These are phyloP conservation scores for Myopa testacea DNA, from an alignment of 2,888 invertebrate genomes.

Conservation along the genomic window DNA sequence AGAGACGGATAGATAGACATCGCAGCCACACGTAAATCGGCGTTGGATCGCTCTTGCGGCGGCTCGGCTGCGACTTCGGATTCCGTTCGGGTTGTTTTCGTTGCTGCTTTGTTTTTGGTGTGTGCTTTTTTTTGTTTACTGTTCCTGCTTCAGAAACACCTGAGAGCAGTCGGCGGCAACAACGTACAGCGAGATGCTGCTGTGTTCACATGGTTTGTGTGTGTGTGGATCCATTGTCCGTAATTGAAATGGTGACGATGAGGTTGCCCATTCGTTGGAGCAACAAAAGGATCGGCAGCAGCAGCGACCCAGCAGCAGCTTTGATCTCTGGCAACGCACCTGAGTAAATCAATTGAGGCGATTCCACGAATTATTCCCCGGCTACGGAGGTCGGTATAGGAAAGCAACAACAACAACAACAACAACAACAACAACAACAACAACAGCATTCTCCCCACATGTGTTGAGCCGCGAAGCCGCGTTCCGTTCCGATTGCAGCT, in stretches of 20 bases:
- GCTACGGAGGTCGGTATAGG: slow-evolving; percentile 16
- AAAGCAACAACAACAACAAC: neutral
- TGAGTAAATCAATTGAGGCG: slow-evolving; percentile 69
- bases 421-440: slow-evolving; percentile 24
- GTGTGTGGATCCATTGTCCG: neutral
- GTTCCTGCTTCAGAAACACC: slow-evolving; percentile 52
- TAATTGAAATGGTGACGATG: slow-evolving; percentile 51
- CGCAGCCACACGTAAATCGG: neutral
- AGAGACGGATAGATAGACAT: neutral
- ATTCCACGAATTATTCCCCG: slow-evolving; percentile 63
- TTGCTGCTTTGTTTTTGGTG: slow-evolving; percentile 5
- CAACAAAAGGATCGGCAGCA: slow-evolving; percentile 52
- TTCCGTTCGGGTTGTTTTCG: neutral
- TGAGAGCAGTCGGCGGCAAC: slow-evolving; percentile 47
- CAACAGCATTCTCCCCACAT: neutral
- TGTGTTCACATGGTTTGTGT: neutral
- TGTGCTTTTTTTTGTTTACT: neutral
- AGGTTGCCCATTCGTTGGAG: slow-evolving; percentile 57
- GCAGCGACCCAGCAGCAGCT: slow-evolving; percentile 39
- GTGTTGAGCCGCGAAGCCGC: slow-evolving; percentile 2
- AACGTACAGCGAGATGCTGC: neutral
- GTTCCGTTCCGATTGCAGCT: neutral
- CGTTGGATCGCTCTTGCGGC: slow-evolving; percentile 2
- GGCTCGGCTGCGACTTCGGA: slow-evolving; percentile 27
- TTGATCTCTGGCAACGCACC: slow-evolving; percentile 58